Evolutionary conservation across 2,113 vertebrate genomes (phyloP).

Genomic region (Urocitellus parryii): DNA sequence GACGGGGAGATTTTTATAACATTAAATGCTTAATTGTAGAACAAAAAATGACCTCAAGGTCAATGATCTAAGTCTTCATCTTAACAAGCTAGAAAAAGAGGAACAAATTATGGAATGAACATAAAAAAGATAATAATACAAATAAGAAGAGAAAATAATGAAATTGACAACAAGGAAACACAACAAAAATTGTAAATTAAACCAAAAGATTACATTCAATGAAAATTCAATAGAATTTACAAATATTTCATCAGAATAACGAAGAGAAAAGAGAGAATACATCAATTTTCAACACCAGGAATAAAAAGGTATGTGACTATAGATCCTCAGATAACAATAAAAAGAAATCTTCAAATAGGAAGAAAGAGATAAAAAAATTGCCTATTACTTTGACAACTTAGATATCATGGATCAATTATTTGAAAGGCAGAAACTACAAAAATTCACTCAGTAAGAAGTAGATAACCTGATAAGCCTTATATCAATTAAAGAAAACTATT

Average conservation of each 20-base stretch:
- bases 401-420: neutral
- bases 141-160: neutral
- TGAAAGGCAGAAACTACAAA: neutral
- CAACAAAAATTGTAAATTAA: neutral
- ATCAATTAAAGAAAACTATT: neutral
- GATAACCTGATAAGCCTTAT: neutral
- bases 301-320: neutral
- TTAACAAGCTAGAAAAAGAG: neutral
- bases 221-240: neutral
- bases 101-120: neutral
- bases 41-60: neutral
- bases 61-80: neutral
- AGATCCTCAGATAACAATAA: neutral
- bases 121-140: neutral
- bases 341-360: neutral
- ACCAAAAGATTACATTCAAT: neutral
- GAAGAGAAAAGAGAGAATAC: neutral
- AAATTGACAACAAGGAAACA: neutral
- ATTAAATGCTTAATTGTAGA: neutral
- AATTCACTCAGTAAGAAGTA: neutral
- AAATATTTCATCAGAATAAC: neutral
- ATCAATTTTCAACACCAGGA: neutral
- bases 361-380: neutral
- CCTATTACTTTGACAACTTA: neutral
- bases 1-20: neutral